Evolutionary conservation across 2,888 invertebrate genomes (phyloP).

Genomic region (Epistrophe eligans): DNA sequence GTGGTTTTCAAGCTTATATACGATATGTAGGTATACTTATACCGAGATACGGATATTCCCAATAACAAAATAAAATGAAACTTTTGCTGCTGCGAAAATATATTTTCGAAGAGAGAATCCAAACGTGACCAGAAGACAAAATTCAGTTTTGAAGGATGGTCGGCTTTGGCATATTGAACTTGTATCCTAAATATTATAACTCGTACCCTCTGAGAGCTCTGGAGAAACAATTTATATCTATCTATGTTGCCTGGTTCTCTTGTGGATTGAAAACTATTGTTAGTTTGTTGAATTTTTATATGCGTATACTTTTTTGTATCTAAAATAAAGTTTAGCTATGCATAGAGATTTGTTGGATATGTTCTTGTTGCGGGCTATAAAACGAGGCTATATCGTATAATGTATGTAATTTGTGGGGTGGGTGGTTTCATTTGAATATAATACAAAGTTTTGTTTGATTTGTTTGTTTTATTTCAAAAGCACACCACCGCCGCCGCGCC

Average conservation of each 20-base stretch:
- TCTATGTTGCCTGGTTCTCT: slow-evolving; percentile 37
- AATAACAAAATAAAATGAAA: slow-evolving; percentile 46
- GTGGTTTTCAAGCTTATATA: slow-evolving; percentile 25
- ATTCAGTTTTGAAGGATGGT: slow-evolving; percentile 65
- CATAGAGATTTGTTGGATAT: background rate
- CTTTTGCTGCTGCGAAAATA: slow-evolving; percentile 44
- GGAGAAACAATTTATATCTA: slow-evolving; percentile 14
- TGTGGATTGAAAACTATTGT: slow-evolving; percentile 70
- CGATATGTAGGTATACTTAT: background rate
- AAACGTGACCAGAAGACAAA: slow-evolving; percentile 73
- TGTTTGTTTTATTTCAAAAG: slow-evolving; percentile 38
- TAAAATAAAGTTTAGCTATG: background rate
- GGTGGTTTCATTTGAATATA: slow-evolving; percentile 40
- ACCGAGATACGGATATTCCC: slow-evolving; percentile 6
- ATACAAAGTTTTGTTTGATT: slow-evolving; percentile 62
- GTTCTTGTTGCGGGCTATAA: slow-evolving; percentile 19
- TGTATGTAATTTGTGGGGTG: background rate
- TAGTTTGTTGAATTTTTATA: slow-evolving; percentile 61
- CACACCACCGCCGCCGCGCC: too few species aligned
- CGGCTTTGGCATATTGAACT: slow-evolving; percentile 73
- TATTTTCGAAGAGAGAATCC: slow-evolving; percentile 27
- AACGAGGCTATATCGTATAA: background rate
- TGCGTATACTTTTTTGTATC: background rate
- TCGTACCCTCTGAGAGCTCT: background rate
- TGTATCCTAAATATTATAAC: slow-evolving; percentile 64